Evolutionary conservation across 2,113 vertebrate species (phyloP), one percentile per base, ranked within the genome.

Genomic region (Takifugu bimaculatus): DNA sequence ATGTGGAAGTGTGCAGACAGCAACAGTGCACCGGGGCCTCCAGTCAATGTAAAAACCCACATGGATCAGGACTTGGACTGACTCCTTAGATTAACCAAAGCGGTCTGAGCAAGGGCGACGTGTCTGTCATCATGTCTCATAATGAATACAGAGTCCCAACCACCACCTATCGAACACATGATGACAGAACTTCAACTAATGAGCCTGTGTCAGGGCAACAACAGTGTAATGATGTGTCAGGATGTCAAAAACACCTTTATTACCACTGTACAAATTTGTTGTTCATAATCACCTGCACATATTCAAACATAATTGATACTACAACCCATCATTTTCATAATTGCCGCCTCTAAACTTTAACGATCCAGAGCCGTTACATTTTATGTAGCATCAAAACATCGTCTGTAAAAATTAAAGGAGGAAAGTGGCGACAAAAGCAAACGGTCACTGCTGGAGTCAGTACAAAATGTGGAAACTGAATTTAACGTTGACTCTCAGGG

Each of bases 41-140:
- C 55, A 55, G 55, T 35, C 6, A 20, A 50, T 50, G 65, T 60
- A 7, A 9, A 45, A 53, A 26, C 27, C 28, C 32, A 57, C 27
- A 6, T 6, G 25, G 10, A 35, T 6, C 26, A 26, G 13, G 35
- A 39, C 35, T 39, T 9, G 11, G 35, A 68, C 50, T 28, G 50
- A 68, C 39, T 52, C 69, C 74, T 5, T 51, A 20, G 26, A 57
- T 9, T 3, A 50, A 60, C 39, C 35, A 52, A 70, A 75, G 61
- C 39, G 48, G 32, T 51, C 45, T 28, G 50, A 68, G 78, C 26
- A 70, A 60, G 53, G 55, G 67, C 56, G 52, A 54, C 63, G 43
- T 56, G 35, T 79, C 77, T 74, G 20, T 88, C 81, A 49, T 80
- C 78, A 15, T 20, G 20, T 28, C 62, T 77, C 57, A 55, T 69